Conservation (phyloP, 2,797 vertebrate genomes). For the Muraenolepis orangiensis region DNA sequence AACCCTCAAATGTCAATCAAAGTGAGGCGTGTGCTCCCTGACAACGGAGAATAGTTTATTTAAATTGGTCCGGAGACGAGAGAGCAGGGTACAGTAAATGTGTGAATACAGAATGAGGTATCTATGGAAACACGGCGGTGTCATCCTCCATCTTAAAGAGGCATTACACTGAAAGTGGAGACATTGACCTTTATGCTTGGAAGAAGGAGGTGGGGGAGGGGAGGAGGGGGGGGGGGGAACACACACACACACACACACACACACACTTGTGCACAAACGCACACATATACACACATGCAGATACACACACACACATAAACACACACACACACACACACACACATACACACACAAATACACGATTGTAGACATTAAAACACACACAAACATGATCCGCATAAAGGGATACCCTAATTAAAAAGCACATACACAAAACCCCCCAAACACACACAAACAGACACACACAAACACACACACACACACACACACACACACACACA, state of each 20-base stretch:
- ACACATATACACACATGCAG: neutral
- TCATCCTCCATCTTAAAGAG: constrained; percentile 89
- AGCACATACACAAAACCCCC: no score
- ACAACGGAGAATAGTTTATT: constrained; percentile 87
- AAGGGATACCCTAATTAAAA: no score
- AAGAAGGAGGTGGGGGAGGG: constrained; percentile 28
- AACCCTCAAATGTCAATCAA: constrained; percentile 75
- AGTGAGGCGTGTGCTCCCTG: constrained; percentile 78
- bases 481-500: constrained; percentile 27
- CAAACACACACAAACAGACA: constrained; percentile 27
- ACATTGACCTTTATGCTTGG: constrained; percentile 93
- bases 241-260: constrained; percentile 6
- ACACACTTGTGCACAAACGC: neutral
- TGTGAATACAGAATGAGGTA: constrained; percentile 89
- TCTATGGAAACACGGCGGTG: constrained; percentile 76
- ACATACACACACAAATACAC: constrained; percentile 15
- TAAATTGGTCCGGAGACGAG: constrained; percentile 76
- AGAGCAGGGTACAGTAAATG: constrained; percentile 75
- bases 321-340: constrained; percentile 34
- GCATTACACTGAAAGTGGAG: constrained; percentile 87
- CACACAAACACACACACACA: constrained; percentile 33
- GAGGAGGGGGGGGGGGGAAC: neutral
- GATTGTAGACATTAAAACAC: constrained; percentile 28
- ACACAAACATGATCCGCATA: no score
- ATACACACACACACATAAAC: neutral